Percentiles rank a stretch among this genome's conserved stretches.
phyloP scores from a whole-genome alignment of 37 sponge, comb jelly and placozoan genomes.

The Cliona cf. orientalis region DNA sequence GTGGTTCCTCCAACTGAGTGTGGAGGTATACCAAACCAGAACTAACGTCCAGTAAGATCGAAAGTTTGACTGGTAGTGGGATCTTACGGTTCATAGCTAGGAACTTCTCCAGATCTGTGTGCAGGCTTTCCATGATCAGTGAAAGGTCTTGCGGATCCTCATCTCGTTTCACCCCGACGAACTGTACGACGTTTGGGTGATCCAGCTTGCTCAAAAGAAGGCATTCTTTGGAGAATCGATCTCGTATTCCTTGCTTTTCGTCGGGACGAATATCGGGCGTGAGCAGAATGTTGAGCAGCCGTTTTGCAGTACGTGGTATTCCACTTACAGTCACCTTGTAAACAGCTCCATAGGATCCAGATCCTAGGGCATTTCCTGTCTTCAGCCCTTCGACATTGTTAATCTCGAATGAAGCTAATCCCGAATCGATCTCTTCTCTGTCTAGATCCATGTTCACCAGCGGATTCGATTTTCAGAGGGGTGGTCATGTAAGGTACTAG shows the following conservation, averaged over 20 bases:
- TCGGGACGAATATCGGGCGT: neutral
- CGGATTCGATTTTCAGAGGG: too few relatives aligned
- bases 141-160: too few relatives aligned
- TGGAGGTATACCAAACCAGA: neutral
- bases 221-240: neutral
- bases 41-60: neutral
- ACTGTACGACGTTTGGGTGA: too few relatives aligned
- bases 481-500: too few relatives aligned
- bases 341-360: neutral
- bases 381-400: too few relatives aligned
- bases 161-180: too few relatives aligned
- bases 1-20: neutral
- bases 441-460: too few relatives aligned
- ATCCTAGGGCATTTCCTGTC: too few relatives aligned
- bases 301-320: neutral
- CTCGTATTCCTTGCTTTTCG: neutral
- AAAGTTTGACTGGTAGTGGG: neutral
- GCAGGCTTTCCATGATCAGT: neutral
- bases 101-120: neutral
- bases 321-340: neutral
- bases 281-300: neutral
- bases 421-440: too few relatives aligned
- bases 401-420: too few relatives aligned
- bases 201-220: too few relatives aligned
- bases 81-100: neutral